Evolutionary conservation across 1,140 invertebrate genomes (phyloP), one percentile per base, ranked within the genome.

Genomic region (Venustaconcha ellipsiformis): DNA sequence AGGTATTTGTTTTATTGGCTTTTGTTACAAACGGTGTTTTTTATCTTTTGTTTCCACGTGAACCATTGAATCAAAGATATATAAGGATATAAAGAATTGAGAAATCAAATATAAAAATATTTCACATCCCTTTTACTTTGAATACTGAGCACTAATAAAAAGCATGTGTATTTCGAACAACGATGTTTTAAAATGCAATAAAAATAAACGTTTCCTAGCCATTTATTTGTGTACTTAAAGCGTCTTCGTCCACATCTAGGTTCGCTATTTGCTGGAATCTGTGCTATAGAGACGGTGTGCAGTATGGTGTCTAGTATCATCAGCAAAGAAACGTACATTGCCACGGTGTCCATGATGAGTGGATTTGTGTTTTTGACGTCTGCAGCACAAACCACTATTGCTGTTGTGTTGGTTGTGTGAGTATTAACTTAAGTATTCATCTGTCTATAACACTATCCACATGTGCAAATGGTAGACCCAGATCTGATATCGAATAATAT

Each of bases 181-280:
- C 18, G 20, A 62, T 62, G 8, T 62, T 62, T 12, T n/a, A 12
- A 62, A 8, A 23, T n/a, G 6, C 18, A 58, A 70, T 12, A n/a
- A 58, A 58, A 15, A 17, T 57, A 26, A 55, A 57, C 63, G 14
- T 64, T 14, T 15, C 14, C 13, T 64, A 30, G 18, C 20, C 62
- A n/a, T 23, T 23, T 64, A 1, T 18, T 64, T 1, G 15, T 64
- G 13, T 14, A 15, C 20, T 64, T 14, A 20, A 20, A 64, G 14
- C 20, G 14, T 64, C 20, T 64, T 23, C 20, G 2, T 64, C 18
- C 17, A 64, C 62, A 15, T 64, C 62, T 23, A 75, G 73, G 73
- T 56, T 75, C 73, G 17, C 67, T 75, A 37, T 75, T 68, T 59
- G 67, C 73, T 23, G 57, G 67, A 23, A 75, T 75, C 14, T 20